Conservation (phyloP, 2,888 invertebrate species). For the Ophonus ardosiacus region DNA sequence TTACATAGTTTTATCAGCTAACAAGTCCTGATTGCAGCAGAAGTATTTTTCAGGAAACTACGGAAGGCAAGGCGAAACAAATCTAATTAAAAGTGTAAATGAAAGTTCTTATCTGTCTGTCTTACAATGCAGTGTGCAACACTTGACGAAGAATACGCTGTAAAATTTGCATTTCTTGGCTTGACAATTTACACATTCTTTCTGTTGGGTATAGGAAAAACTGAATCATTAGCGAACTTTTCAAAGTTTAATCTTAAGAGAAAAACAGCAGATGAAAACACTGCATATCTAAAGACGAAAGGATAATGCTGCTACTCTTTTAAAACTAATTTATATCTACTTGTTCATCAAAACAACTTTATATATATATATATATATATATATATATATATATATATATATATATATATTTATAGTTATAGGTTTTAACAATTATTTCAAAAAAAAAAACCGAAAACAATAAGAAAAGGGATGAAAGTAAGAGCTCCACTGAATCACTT, state of each 20-base stretch:
- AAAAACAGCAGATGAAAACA: not conserved
- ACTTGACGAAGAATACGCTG: slow-evolving; percentile 48
- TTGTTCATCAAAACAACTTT: no score
- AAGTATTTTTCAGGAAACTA: slow-evolving; percentile 52
- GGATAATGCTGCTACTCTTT: no score
- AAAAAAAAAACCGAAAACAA: no score
- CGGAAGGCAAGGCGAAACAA: slow-evolving; percentile 38
- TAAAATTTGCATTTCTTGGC: slow-evolving; percentile 56
- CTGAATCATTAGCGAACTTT: slow-evolving; percentile 27
- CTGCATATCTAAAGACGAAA: no score
- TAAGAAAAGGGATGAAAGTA: no score
- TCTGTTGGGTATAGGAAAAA: slow-evolving; percentile 20
- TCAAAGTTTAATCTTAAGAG: not conserved
- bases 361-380: no score
- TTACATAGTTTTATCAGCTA: slow-evolving; percentile 21
- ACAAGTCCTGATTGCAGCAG: slow-evolving; percentile 39
- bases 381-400: no score
- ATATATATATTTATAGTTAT: no score
- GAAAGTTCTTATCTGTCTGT: slow-evolving; percentile 55
- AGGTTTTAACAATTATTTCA: no score
- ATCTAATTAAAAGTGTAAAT: slow-evolving; percentile 61
- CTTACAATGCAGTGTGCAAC: slow-evolving; percentile 52
- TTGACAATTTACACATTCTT: slow-evolving; percentile 44
- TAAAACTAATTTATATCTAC: no score
- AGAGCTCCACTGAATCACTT: no score